Evolutionary conservation across 2,113 vertebrate species (phyloP), one percentile per base, ranked within the genome.

Genomic region (Perca schrenkii): DNA sequence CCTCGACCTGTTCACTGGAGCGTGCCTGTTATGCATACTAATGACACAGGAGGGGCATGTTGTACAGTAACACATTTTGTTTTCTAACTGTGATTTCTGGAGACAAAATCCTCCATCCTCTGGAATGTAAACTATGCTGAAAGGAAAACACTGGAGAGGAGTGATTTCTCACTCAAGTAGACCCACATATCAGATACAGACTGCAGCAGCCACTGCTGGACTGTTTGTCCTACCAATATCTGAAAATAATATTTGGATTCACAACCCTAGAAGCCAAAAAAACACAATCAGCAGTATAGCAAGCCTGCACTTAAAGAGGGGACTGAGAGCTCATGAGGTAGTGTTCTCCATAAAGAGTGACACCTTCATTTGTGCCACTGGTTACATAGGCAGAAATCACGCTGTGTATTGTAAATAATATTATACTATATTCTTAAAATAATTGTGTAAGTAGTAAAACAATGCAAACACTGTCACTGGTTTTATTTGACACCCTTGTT

Each of bases 21-120:
- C 92, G 91, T 90, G 90, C 92, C 92, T 84, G 87, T 93, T 87
- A 89, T 89, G 90, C 90, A 92, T 93, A 86, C 92, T 91, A 93
- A 93, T 71, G 57, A 89, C 87, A 68, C 83, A 73, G 88, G 80
- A 77, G 89, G 79, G 83, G 79, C 73, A 46, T 4, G 36, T 47
- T 28, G 63, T 73, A 86, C 77, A 77, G 78, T 56, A 86, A 47
- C 69, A 74, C 57, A 46, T 85, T 77, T 70, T 86, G 86, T 86
- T 85, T 89, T 77, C 75, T 86, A 81, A 75, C 62, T 46, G 66
- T 43, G 52, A 73, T 72, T 63, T 52, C 79, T 53, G 57, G 47
- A 79, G 83, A 86, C 65, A 22, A 69, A 77, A 47, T 46, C 25
- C 70, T 60, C 46, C 71, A 72, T 67, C 64, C 65, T 40, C 47